These are phyloP conservation scores for Acrocephalus arundinaceus DNA, from an alignment of 2,113 vertebrate species.

Conservation along the genomic window DNA sequence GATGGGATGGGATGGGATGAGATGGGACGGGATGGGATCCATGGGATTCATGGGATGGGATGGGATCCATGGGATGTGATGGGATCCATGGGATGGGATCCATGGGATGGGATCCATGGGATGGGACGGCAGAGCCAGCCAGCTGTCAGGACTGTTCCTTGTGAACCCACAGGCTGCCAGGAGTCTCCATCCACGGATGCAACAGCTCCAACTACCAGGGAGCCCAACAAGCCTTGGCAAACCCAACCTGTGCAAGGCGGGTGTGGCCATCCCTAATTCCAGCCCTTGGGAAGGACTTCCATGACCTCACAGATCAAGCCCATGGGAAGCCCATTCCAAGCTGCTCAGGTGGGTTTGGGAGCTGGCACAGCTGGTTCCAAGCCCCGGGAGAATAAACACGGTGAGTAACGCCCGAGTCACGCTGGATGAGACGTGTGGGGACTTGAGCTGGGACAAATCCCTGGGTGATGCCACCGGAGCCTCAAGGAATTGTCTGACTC, in stretches of 20 bases:
- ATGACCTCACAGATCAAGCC: neutral
- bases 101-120: neutral
- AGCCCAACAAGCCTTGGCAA: neutral
- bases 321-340: neutral
- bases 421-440: neutral
- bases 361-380: neutral
- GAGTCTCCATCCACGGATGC: neutral
- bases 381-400: neutral
- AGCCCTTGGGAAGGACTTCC: neutral
- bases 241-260: neutral
- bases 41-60: too few species aligned
- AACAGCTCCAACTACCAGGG: neutral
- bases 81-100: neutral
- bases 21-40: neutral
- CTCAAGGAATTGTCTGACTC: neutral
- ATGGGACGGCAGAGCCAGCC: neutral
- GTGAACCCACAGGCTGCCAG: neutral
- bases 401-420: neutral
- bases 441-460: neutral
- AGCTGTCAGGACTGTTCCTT: neutral
- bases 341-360: neutral
- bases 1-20: neutral
- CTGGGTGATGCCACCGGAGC: neutral
- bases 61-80: neutral
- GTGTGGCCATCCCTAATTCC: neutral